Conservation (phyloP, 2,113 vertebrate species). For the Carassius carassius region DNA sequence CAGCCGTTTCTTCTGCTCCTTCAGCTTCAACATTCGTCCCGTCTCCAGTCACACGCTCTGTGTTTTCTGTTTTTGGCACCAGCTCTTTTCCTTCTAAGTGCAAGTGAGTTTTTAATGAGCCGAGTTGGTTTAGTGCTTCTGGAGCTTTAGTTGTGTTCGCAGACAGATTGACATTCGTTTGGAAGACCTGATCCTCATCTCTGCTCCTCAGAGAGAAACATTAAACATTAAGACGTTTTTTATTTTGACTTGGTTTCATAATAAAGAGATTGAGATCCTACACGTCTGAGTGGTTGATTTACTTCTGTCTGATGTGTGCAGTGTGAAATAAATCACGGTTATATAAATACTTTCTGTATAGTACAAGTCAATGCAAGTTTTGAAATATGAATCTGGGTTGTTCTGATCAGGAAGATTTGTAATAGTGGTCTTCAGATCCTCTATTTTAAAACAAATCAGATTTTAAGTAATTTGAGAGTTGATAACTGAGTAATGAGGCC, state of each 20-base stretch:
- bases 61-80: constrained; percentile 61
- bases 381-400: no score
- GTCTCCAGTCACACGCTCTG: constrained; percentile 50
- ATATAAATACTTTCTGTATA: no score
- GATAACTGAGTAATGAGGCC: neutral
- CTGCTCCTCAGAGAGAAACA: constrained; percentile 49
- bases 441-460: no score
- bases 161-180: constrained; percentile 55
- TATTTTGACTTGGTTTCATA: constrained; percentile 76
- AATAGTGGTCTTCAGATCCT: no score
- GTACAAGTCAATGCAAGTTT: no score
- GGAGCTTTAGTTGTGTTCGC: constrained; percentile 57
- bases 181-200: constrained; percentile 55
- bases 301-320: neutral
- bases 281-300: neutral
- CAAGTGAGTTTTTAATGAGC: constrained; percentile 57
- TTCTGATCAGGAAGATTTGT: no score
- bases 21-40: constrained; percentile 41
- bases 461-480: neutral
- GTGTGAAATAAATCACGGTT: no score
- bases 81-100: constrained; percentile 51
- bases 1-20: constrained; percentile 55
- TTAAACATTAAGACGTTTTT: constrained; percentile 63
- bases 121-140: constrained; percentile 61
- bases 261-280: constrained; percentile 76